Base-by-base conservation (phyloP, 2,888 invertebrate species). In the Anarsia innoxiella region DNA sequence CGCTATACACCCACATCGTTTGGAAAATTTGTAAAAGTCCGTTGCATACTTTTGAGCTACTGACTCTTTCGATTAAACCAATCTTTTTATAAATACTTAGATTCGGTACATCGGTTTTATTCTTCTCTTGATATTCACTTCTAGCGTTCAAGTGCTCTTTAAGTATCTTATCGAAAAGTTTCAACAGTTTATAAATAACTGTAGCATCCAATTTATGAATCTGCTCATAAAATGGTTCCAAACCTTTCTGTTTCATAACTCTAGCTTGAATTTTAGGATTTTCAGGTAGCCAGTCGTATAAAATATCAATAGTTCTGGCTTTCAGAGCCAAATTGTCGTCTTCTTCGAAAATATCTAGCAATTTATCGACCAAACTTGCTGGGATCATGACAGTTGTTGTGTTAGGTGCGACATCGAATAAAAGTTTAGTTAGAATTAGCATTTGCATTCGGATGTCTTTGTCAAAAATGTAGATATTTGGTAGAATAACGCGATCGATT, bases 171-270 rank as follows among this genome's bases (percentile, higher is more conserved):
- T 74, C 75, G 11, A 82, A 78, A 0, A 83, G 45, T 6, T 71
- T 63, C 3, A 83, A 40, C 9, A 78, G 46, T 1, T 49, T 60
- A 13, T 59, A 44, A 4, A 74, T 53, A 0, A 57, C 58, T 0
- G 54, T 46, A 0, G 50, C 41, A 9, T 77, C 74, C 10, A 82
- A 39, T 35, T 71, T 68, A 0, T 52, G 12, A 0, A 77, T 50
- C 48, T 80, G 76, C 0, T 62, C 25, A 36, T 82, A 82, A 41
- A 83, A 80, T 0, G 71, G 65, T 28, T 70, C 66, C 0, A 83
- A 37, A 0, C 82, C 80, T 53, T 67, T 75, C 1, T 65, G 15
- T 45, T 71, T 73, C 72, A 82, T 78, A 0, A 82, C 64, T 12
- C 72, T 54, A 0, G 68, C 59, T 53, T 83, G 83, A 0, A 71